A percentile compares a stretch with the other conserved stretches of the same genome.
Conservation (phyloP, 1,140 invertebrate species). For the Coenobita brevimanus region DNA sequence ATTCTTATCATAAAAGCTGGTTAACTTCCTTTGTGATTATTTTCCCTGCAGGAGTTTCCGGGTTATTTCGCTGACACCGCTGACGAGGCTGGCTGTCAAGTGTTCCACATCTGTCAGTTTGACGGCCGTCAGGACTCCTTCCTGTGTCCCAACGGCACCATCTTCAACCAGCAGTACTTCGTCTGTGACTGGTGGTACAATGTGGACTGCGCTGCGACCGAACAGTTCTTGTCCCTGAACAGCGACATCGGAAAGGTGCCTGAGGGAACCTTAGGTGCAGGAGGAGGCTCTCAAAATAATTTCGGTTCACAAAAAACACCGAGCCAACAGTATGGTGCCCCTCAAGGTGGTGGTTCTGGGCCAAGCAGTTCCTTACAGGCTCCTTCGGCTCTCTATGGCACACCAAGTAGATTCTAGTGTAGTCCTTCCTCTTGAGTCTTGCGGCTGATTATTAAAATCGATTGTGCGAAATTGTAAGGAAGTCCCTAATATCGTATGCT, state of each 20-base stretch:
- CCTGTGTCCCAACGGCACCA: conserved; percentile 73
- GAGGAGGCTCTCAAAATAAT: neutral
- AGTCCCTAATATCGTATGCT: too few relatives aligned
- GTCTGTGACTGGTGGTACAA: conserved; percentile 74
- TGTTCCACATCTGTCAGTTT: conserved; percentile 73
- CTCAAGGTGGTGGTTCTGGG: too few relatives aligned
- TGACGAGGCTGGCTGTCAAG: conserved; percentile 48
- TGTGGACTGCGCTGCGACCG: conserved; percentile 70
- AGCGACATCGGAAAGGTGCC: neutral
- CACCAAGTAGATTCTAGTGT: too few relatives aligned
- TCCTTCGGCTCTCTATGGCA: too few relatives aligned
- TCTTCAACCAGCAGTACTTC: conserved; percentile 73
- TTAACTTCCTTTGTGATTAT: too few relatives aligned
- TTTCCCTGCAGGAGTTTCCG: conserved; percentile 1
- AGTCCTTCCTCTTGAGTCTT: too few relatives aligned
- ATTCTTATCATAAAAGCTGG: too few relatives aligned
- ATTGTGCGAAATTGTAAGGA: too few relatives aligned
- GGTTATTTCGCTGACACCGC: conserved; percentile 43
- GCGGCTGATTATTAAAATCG: too few relatives aligned
- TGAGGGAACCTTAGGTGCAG: neutral
- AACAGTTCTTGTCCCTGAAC: conserved; percentile 44
- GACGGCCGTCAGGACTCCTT: conserved; percentile 71
- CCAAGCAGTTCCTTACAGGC: too few relatives aligned
- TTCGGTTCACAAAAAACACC: too few relatives aligned
- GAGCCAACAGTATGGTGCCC: too few relatives aligned